A percentile compares a stretch with the other conserved stretches of the same genome.
These are phyloP conservation scores for Caenorhabditis sulstoni DNA, from an alignment of 2,888 invertebrate species.

Conservation along the genomic window DNA sequence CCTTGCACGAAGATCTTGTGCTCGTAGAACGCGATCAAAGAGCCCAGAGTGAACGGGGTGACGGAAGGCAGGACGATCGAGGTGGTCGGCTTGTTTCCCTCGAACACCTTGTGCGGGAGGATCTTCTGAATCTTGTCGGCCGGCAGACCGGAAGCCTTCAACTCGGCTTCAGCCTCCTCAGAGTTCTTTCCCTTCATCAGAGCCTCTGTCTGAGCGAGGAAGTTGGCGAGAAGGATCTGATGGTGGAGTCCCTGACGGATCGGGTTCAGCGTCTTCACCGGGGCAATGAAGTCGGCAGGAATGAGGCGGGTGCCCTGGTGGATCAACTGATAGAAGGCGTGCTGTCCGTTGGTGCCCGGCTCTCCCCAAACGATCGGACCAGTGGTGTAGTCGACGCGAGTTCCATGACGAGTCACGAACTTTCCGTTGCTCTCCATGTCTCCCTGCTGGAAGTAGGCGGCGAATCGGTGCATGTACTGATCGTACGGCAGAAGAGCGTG, in stretches of 20 bases:
- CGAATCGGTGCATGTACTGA: slow-evolving; percentile 96
- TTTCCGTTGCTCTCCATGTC: slow-evolving; percentile 98
- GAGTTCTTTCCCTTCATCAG: slow-evolving; percentile 89
- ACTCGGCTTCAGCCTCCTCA: slow-evolving; percentile 87
- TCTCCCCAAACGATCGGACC: slow-evolving; percentile 96
- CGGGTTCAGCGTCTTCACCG: slow-evolving; percentile 93
- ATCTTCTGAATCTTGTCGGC: slow-evolving; percentile 88
- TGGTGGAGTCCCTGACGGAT: slow-evolving; percentile 89
- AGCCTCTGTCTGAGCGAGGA: slow-evolving; percentile 98
- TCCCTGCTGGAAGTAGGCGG: slow-evolving; percentile 97
- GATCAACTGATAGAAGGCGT: slow-evolving; percentile 93
- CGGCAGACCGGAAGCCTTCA: slow-evolving; percentile 88
- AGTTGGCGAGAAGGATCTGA: slow-evolving; percentile 94
- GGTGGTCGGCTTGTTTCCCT: slow-evolving; percentile 97
- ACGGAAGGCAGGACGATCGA: slow-evolving; percentile 93
- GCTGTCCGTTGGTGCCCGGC: slow-evolving; percentile 99
- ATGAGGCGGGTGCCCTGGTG: slow-evolving; percentile 86
- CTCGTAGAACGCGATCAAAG: slow-evolving; percentile 96
- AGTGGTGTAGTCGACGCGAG: slow-evolving; percentile 83
- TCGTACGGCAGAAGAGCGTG: slow-evolving; percentile 97
- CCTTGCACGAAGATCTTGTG: slow-evolving; percentile 99
- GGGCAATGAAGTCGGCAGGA: slow-evolving; percentile 96
- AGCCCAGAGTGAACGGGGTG: slow-evolving; percentile 93
- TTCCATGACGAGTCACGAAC: slow-evolving; percentile 83
- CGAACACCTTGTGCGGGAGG: slow-evolving; percentile 94